phyloP scores from a whole-genome alignment of 2,888 invertebrate species.

The Liopterus haemorrhoidalis region DNA sequence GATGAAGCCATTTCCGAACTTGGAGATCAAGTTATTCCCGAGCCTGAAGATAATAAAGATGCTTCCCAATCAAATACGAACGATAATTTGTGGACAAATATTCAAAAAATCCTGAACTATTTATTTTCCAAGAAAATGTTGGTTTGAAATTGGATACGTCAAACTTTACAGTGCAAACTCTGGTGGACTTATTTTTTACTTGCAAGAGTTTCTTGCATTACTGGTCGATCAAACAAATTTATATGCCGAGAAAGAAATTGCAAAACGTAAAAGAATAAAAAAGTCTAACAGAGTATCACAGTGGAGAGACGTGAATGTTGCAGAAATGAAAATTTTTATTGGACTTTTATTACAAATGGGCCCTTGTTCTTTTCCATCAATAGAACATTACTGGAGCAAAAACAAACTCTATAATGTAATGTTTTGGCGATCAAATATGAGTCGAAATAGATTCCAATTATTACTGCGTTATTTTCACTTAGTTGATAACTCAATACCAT shows the following conservation, averaged over 20 bases:
- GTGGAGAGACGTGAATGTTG: slow-evolving; percentile 23
- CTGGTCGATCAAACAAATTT: slow-evolving; percentile 32
- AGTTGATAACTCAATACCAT: slow-evolving; percentile 28
- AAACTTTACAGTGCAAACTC: slow-evolving; percentile 29
- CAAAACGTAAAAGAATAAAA: slow-evolving; percentile 26
- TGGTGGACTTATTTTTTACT: slow-evolving; percentile 30
- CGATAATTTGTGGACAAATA: slow-evolving; percentile 30
- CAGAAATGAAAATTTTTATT: slow-evolving; percentile 23
- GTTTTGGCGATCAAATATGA: slow-evolving; percentile 20
- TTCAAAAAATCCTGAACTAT: slow-evolving; percentile 30
- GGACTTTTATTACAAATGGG: slow-evolving; percentile 19
- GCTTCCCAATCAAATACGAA: slow-evolving; percentile 30
- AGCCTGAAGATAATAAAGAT: slow-evolving; percentile 27
- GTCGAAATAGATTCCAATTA: slow-evolving; percentile 29
- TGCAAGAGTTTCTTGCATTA: slow-evolving; percentile 29
- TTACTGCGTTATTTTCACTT: slow-evolving; percentile 29
- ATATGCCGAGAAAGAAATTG: slow-evolving; percentile 31
- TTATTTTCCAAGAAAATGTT: slow-evolving; percentile 32
- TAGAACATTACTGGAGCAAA: slow-evolving; percentile 30
- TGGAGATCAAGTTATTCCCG: slow-evolving; percentile 25
- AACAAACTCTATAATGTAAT: slow-evolving; percentile 23
- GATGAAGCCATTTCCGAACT: slow-evolving; percentile 27
- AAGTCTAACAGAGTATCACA: slow-evolving; percentile 27
- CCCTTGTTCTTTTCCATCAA: slow-evolving; percentile 25
- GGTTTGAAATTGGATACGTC: slow-evolving; percentile 30